Evolutionary conservation across 2,797 vertebrate species (phyloP).

Genomic region (Hapalemur alaotrensis): DNA sequence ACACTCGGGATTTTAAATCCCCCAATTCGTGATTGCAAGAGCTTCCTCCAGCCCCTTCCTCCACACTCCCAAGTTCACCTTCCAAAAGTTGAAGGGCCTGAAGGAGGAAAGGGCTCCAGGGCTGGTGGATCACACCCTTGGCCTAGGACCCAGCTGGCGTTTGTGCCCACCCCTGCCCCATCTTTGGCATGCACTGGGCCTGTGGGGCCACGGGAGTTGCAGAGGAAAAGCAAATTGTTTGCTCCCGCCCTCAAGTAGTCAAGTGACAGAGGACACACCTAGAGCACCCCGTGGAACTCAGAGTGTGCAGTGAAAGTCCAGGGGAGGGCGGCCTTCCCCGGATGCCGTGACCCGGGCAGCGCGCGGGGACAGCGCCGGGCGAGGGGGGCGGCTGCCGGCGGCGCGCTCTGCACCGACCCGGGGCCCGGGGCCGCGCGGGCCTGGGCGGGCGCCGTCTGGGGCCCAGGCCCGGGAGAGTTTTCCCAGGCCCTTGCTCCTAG

Average conservation of each 20-base stretch:
- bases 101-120: not conserved
- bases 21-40: not conserved
- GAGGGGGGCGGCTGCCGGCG: accelerated
- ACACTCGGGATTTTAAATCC: not conserved
- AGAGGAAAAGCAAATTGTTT: not conserved
- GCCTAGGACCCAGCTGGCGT: accelerated
- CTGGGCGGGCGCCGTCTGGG: accelerated
- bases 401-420: accelerated
- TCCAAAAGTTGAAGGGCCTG: not conserved
- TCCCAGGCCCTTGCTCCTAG: not conserved
- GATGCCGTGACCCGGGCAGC: accelerated
- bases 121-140: not conserved
- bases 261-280: not conserved
- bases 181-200: too few species aligned
- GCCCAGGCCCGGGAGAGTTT: not conserved
- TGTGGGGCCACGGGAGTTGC: not conserved
- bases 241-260: not conserved
- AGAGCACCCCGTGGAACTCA: not conserved
- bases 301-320: not conserved
- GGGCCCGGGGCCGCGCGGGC: accelerated
- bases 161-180: accelerated
- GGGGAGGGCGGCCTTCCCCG: accelerated
- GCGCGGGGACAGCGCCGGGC: too few species aligned
- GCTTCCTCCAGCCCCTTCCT: not conserved
- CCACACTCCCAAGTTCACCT: not conserved